A percentile compares a stretch with the other conserved stretches of the same genome.
These are phyloP conservation scores for Colletes collaris DNA, from an alignment of 2,888 invertebrate species.

Conservation along the genomic window DNA sequence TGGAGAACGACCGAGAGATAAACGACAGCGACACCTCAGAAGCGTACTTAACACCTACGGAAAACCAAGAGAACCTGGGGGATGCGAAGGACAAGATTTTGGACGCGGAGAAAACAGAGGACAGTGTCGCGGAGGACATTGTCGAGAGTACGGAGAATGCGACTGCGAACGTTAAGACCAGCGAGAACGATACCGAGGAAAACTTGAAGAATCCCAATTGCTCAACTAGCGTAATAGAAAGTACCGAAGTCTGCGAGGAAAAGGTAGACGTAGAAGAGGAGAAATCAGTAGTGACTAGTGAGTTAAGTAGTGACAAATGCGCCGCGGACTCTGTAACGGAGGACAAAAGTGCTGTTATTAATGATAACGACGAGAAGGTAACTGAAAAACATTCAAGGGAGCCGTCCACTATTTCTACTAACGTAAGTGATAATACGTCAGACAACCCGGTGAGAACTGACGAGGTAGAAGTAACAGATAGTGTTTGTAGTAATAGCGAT, in stretches of 20 bases:
- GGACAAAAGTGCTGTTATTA: slow-evolving; percentile 79
- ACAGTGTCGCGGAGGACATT: slow-evolving; percentile 58
- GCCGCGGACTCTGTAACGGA: slow-evolving; percentile 67
- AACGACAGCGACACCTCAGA: slow-evolving; percentile 89
- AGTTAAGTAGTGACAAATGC: slow-evolving; percentile 75
- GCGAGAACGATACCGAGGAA: slow-evolving; percentile 74
- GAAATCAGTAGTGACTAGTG: slow-evolving; percentile 72
- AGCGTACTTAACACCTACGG: slow-evolving; percentile 88
- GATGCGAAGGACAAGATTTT: slow-evolving; percentile 65
- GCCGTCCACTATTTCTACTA: slow-evolving; percentile 83
- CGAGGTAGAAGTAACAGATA: slow-evolving; percentile 78
- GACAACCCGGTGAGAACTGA: slow-evolving; percentile 73
- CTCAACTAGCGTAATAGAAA: slow-evolving; percentile 80
- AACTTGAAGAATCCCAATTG: slow-evolving; percentile 77
- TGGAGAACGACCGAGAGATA: slow-evolving; percentile 84
- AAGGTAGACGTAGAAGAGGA: slow-evolving; percentile 68
- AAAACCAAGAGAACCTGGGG: slow-evolving; percentile 75
- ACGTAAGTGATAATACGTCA: slow-evolving; percentile 80
- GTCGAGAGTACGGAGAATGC: slow-evolving; percentile 67
- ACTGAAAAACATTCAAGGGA: slow-evolving; percentile 77
- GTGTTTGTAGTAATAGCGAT: slow-evolving; percentile 81
- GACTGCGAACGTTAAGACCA: slow-evolving; percentile 46
- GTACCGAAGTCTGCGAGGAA: slow-evolving; percentile 63
- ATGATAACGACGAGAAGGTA: slow-evolving; percentile 78
- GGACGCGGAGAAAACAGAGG: slow-evolving; percentile 70